phyloP scores from a whole-genome alignment of 1,140 invertebrate species.

The Drosophila pseudoobscura region DNA sequence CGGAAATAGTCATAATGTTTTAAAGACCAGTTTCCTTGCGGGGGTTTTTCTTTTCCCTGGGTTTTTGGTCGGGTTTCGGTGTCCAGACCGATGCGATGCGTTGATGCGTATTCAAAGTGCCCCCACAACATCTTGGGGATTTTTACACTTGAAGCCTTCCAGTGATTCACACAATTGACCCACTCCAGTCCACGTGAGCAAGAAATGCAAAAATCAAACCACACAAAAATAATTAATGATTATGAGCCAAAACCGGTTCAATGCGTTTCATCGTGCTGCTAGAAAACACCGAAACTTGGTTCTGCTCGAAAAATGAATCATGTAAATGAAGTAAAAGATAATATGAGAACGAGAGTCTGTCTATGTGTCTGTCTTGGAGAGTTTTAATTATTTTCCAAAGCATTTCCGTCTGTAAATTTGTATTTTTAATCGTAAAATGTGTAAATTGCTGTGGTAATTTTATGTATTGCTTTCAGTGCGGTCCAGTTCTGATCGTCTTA shows the following conservation, averaged over 20 bases:
- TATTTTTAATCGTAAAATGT: constrained; percentile 12
- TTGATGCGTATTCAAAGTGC: constrained; percentile 24
- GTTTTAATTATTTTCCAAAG: neutral
- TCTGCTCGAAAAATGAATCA: neutral
- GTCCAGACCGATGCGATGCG: constrained; percentile 14
- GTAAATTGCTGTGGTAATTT: constrained; percentile 1
- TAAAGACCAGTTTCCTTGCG: constrained; percentile 23
- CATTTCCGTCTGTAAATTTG: constrained; percentile 23
- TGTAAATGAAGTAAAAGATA: constrained; percentile 5
- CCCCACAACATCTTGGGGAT: constrained; percentile 13
- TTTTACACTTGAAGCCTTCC: constrained; percentile 26
- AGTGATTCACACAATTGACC: constrained; percentile 38
- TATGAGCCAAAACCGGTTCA: constrained; percentile 54
- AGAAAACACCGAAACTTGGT: constrained; percentile 8
- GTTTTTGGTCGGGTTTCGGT: too few relatives aligned
- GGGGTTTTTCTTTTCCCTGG: constrained; percentile 45
- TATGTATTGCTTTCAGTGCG: neutral
- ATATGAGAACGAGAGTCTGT: neutral
- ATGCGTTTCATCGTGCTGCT: constrained; percentile 19
- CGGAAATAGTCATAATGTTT: constrained; percentile 50
- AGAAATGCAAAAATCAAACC: constrained; percentile 22
- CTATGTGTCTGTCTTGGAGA: neutral
- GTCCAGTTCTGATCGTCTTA: constrained; percentile 11
- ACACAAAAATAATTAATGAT: constrained; percentile 34
- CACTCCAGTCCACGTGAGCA: constrained; percentile 29